A percentile compares a stretch with the other conserved stretches of the same genome.
Evolutionary conservation across 2,797 vertebrate genomes (phyloP).

Genomic region (Takifugu rubripes): DNA sequence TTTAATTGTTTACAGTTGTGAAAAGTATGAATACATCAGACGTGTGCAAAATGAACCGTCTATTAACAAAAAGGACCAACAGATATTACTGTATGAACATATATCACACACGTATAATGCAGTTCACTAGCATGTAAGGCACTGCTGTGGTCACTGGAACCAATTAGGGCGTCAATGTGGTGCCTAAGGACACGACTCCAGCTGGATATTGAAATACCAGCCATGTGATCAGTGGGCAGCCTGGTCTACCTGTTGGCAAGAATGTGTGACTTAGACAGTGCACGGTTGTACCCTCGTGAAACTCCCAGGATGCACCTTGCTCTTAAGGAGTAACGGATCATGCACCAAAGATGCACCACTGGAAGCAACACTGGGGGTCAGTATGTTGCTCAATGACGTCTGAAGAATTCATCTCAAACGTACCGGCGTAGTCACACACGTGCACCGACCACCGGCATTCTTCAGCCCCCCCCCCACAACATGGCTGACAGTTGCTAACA

Average conservation of each 20-base stretch:
- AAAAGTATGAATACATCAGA: neutral
- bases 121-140: neutral
- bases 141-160: neutral
- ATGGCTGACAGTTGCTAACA: too few relatives aligned
- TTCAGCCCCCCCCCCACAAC: too few relatives aligned
- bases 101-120: neutral
- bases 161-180: neutral
- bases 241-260: neutral
- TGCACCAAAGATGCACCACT: too few relatives aligned
- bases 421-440: too few relatives aligned
- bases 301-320: too few relatives aligned
- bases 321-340: too few relatives aligned
- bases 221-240: neutral
- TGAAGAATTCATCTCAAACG: too few relatives aligned
- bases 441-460: too few relatives aligned
- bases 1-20: neutral
- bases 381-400: too few relatives aligned
- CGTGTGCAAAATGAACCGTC: neutral
- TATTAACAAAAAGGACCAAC: neutral
- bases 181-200: neutral
- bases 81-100: too few relatives aligned
- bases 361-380: too few relatives aligned
- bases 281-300: too few relatives aligned
- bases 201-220: neutral
- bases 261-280: neutral